Conservation (phyloP, 2,113 vertebrate species). For the Tor tambroides region DNA sequence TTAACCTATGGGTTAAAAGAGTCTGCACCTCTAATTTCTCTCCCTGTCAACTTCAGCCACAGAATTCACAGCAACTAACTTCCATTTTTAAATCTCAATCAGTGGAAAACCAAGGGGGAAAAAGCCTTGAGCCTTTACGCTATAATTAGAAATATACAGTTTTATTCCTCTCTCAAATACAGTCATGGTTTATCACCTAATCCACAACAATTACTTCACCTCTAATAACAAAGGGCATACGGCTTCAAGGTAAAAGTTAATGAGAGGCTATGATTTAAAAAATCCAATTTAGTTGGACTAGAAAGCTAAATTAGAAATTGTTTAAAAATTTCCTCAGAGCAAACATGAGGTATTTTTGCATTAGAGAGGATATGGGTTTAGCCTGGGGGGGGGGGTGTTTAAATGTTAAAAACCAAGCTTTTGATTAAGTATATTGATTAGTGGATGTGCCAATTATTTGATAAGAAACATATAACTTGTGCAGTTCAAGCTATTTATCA, state of each 20-base stretch:
- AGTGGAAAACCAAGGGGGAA: neutral
- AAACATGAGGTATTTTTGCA: neutral
- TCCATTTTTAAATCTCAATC: constrained; percentile 50
- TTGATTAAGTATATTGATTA: neutral
- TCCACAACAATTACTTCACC: constrained; percentile 41
- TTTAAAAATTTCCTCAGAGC: neutral
- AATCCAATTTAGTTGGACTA: neutral
- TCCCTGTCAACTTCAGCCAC: constrained; percentile 51
- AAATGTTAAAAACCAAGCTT: constrained; percentile 2
- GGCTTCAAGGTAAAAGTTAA: constrained; percentile 41
- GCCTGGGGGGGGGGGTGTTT: neutral
- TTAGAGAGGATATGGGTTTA: constrained; percentile 8
- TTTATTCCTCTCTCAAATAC: constrained; percentile 34
- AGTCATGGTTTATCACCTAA: constrained; percentile 43
- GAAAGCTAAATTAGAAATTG: constrained; percentile 20
- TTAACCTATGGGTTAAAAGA: constrained; percentile 59
- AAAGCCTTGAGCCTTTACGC: constrained; percentile 25
- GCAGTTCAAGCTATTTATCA: neutral
- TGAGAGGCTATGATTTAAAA: neutral
- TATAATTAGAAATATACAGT: constrained; percentile 47
- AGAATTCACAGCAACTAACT: constrained; percentile 17
- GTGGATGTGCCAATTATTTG: neutral
- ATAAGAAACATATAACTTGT: neutral
- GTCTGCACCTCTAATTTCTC: constrained; percentile 43
- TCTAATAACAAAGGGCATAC: constrained; percentile 19